Conservation (phyloP, 2,797 vertebrate genomes). For the Sebastes nivosus region DNA sequence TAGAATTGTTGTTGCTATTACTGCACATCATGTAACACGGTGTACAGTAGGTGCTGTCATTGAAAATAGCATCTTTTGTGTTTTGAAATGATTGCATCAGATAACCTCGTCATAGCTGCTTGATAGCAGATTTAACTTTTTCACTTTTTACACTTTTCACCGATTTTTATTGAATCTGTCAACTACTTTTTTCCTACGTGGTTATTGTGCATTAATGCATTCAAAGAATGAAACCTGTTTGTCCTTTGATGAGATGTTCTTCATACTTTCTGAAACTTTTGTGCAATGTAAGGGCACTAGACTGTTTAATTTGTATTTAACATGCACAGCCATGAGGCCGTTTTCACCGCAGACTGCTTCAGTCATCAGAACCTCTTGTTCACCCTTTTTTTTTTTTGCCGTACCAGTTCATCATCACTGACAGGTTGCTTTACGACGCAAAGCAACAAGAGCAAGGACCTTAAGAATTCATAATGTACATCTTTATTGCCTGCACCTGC, state of each 20-base stretch:
- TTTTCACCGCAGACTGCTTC: conserved; percentile 33
- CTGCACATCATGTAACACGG: not conserved
- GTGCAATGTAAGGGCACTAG: not conserved
- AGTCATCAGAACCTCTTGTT: conserved; percentile 46
- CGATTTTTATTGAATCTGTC: not conserved
- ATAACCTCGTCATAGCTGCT: not conserved
- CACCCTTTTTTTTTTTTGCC: not conserved
- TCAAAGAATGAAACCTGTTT: not conserved
- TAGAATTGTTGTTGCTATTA: not conserved
- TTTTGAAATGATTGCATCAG: not conserved
- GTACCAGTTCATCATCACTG: conserved; percentile 34
- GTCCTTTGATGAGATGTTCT: not conserved
- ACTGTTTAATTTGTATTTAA: conserved; percentile 31
- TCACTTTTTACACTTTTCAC: not conserved
- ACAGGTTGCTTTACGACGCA: conserved; percentile 32
- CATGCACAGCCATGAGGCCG: conserved; percentile 34
- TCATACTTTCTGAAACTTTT: conserved; percentile 12
- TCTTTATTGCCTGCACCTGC: conserved; percentile 1
- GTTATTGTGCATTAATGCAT: not conserved
- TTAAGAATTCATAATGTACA: conserved; percentile 19
- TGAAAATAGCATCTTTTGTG: not conserved
- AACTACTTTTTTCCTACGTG: not conserved
- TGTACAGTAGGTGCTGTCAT: not conserved
- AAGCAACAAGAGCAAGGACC: not conserved
- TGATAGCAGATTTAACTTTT: not conserved